Percentiles rank a stretch among this genome's conserved stretches.
phyloP scores from a whole-genome alignment of 2,888 invertebrate species.

The Drosophila silvestris region DNA sequence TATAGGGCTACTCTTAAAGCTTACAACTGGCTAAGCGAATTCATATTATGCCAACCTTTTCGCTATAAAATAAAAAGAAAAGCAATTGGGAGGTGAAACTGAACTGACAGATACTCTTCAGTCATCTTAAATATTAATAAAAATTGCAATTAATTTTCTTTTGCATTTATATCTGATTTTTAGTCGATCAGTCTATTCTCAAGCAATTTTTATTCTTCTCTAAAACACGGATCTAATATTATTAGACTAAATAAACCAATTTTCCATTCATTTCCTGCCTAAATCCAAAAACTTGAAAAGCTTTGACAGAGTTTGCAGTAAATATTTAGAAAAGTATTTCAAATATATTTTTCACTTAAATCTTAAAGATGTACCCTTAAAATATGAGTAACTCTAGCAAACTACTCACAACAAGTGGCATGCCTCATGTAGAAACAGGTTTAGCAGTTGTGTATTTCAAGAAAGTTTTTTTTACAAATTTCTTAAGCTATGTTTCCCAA shows the following conservation, averaged over 20 bases:
- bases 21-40: conserved; percentile 64
- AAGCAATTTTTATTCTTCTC: neutral
- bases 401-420: neutral
- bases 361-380: neutral
- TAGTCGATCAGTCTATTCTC: neutral
- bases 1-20: conserved; percentile 50
- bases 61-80: conserved; percentile 36
- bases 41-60: conserved; percentile 62
- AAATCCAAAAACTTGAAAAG: neutral
- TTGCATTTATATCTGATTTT: neutral
- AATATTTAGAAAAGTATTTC: no score
- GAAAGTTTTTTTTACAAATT: conserved; percentile 1
- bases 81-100: neutral
- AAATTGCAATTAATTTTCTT: neutral
- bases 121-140: neutral
- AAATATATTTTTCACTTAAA: neutral
- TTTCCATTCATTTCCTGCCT: neutral
- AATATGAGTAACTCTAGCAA: neutral
- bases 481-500: neutral
- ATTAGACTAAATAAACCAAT: accelerated
- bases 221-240: neutral
- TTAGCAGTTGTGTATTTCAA: neutral
- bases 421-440: neutral
- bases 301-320: neutral
- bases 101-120: conserved; percentile 19